Evolutionary conservation across 2,797 vertebrate genomes (phyloP).

Genomic region (Mormyrops boulengeri): DNA sequence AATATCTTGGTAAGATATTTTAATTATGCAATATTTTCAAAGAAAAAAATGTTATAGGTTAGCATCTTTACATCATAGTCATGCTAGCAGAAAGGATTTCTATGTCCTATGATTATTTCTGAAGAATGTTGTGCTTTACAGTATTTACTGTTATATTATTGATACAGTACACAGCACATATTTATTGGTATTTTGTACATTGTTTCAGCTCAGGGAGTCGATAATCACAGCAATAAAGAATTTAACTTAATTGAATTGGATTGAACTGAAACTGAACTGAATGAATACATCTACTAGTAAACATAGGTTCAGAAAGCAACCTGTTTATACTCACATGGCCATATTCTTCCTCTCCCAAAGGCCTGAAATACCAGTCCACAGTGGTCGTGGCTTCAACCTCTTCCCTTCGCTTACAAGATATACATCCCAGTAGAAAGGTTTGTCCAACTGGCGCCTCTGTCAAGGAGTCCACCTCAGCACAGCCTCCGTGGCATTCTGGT

Average conservation of each 20-base stretch:
- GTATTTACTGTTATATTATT: not conserved
- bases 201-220: not conserved
- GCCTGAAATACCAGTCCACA: conserved; percentile 75
- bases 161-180: not conserved
- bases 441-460: conserved; percentile 71
- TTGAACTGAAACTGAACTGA: not conserved
- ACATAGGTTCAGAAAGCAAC: not conserved
- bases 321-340: conserved; percentile 50
- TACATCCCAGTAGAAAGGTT: conserved; percentile 74
- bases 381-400: conserved; percentile 64
- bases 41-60: not conserved
- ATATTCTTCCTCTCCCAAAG: conserved; percentile 55
- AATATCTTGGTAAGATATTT: not conserved
- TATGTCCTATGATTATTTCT: not conserved
- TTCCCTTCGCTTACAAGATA: conserved; percentile 79
- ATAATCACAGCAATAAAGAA: not conserved
- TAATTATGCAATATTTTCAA: not conserved
- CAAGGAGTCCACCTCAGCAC: conserved; percentile 80
- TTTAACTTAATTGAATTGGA: not conserved
- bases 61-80: not conserved
- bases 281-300: not conserved
- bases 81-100: not conserved
- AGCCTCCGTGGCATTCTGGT: conserved; percentile 58
- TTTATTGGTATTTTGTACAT: not conserved
- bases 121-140: not conserved